Conservation (phyloP, 2,797 vertebrate species). For the Atherinosoma microstoma region DNA sequence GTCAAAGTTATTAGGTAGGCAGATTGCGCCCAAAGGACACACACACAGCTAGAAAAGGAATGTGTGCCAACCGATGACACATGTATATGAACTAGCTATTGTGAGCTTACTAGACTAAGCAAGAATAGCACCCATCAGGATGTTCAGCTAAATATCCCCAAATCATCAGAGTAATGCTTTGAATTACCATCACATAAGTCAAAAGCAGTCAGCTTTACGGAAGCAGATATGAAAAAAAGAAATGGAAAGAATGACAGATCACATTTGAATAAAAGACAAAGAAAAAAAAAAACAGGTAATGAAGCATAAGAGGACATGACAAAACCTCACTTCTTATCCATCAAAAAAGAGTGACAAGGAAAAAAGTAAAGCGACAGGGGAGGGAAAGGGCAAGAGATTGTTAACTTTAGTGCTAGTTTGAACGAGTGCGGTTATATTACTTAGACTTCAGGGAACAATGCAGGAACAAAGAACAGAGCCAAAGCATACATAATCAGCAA, state of each 20-base stretch:
- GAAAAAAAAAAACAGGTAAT: slow-evolving; percentile 39
- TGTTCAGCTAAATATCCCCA: slow-evolving; percentile 30
- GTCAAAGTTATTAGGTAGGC: slow-evolving; percentile 62
- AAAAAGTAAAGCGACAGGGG: not conserved
- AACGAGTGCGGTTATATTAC: not conserved
- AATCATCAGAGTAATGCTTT: slow-evolving; percentile 49
- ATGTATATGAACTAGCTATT: slow-evolving; percentile 1
- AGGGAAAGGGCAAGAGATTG: not conserved
- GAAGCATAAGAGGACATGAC: slow-evolving; percentile 56
- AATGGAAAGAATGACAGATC: slow-evolving; percentile 32
- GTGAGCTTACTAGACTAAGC: slow-evolving; percentile 24
- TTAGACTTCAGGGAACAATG: not conserved
- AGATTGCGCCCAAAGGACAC: slow-evolving; percentile 61
- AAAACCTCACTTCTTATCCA: slow-evolving; percentile 62
- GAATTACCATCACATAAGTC: slow-evolving; percentile 36
- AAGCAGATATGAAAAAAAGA: not conserved
- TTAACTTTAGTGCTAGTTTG: not conserved
- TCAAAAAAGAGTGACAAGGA: slow-evolving; percentile 30
- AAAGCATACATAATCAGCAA: not conserved
- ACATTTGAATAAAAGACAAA: slow-evolving; percentile 47
- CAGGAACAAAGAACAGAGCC: not conserved
- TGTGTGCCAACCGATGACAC: slow-evolving; percentile 1
- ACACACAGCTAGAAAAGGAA: slow-evolving; percentile 22
- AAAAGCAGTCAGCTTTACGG: slow-evolving; percentile 31
- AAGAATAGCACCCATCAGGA: slow-evolving; percentile 42